Evolutionary conservation across 2,113 vertebrate species (phyloP).

Genomic region (Xenopus laevis): DNA sequence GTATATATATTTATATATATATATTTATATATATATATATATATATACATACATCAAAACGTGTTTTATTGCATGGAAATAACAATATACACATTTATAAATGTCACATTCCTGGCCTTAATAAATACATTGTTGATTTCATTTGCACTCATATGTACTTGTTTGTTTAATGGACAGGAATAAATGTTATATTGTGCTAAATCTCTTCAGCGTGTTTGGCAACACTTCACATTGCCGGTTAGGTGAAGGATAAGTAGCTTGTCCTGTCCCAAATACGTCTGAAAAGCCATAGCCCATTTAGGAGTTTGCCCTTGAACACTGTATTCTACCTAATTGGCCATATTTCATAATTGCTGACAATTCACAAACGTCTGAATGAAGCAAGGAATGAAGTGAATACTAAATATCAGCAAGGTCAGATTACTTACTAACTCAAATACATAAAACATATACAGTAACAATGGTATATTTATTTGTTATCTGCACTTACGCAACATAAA

Average conservation of each 20-base stretch:
- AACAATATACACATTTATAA: no score
- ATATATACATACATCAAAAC: no score
- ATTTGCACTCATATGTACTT: no score
- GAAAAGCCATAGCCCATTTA: slow-evolving; percentile 26
- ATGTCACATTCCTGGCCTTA: no score
- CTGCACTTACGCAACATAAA: no score
- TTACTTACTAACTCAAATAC: slow-evolving; percentile 11
- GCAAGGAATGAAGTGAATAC: slow-evolving; percentile 37
- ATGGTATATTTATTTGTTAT: no score
- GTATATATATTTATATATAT: no score
- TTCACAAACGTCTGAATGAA: slow-evolving; percentile 30
- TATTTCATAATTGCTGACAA: slow-evolving; percentile 46
- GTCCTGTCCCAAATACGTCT: slow-evolving; percentile 24
- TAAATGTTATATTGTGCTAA: slow-evolving; percentile 13
- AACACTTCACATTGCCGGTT: slow-evolving; percentile 13
- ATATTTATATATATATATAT: no score
- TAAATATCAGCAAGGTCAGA: slow-evolving; percentile 39
- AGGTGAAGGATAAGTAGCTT: slow-evolving; percentile 39
- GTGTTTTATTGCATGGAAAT: no score
- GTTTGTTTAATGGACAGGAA: not conserved
- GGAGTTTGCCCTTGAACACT: slow-evolving; percentile 35
- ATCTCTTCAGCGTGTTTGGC: not conserved
- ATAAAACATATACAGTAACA: not conserved
- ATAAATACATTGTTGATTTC: no score
- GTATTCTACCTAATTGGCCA: slow-evolving; percentile 40